Evolutionary conservation across 1,140 invertebrate genomes (phyloP), one percentile per base, ranked within the genome.

Genomic region (Halictus rubicundus): DNA sequence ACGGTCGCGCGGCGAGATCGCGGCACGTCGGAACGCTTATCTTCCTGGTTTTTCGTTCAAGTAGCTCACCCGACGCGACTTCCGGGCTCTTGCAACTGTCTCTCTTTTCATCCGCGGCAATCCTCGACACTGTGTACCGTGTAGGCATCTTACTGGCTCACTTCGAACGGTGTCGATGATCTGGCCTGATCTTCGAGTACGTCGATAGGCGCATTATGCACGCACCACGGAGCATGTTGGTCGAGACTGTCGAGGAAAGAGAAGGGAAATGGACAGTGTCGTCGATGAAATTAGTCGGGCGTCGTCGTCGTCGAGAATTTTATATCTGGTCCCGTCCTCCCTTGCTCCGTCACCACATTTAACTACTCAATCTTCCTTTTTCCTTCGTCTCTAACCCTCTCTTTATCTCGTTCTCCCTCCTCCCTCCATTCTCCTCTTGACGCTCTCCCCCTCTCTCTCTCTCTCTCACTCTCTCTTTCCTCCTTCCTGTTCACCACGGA

Each of bases 201-300:
- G 49, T 74, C 23, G 70, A 63, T 74, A 74, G 77, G 66, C 82
- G 49, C 74, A 78, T 82, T 84, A 82, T 79, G 75, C 69, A 69
- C 73, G 74, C 71, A 16, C n/a, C 68, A 37, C 59, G 63, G 46
- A 75, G 66, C 75, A 69, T 68, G 71, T 59, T 71, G 69, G 64
- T 8, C 59, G 49, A 49, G 73, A 66, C 27, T 74, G 32, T 12
- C 27, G 14, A 32, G 32, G 39, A 49, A 80, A 72, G 49, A 66
- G 63, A 23, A 68, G 49, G 42, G 39, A 42, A 68, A 49, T 64
- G 32, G 60, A 52, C 32, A 59, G 68, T 59, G 37, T 49, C 80
- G 75, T 39, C 76, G 84, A 85, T 85, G 68, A 86, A 86, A 86
- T 86, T 86, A 86, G 83, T 86, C 54, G 80, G 74, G 57, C 68